Percentiles rank a stretch among this genome's conserved stretches.
These are phyloP conservation scores for Teleopsis dalmanni DNA, from an alignment of 1,140 invertebrate species.

Conservation along the genomic window DNA sequence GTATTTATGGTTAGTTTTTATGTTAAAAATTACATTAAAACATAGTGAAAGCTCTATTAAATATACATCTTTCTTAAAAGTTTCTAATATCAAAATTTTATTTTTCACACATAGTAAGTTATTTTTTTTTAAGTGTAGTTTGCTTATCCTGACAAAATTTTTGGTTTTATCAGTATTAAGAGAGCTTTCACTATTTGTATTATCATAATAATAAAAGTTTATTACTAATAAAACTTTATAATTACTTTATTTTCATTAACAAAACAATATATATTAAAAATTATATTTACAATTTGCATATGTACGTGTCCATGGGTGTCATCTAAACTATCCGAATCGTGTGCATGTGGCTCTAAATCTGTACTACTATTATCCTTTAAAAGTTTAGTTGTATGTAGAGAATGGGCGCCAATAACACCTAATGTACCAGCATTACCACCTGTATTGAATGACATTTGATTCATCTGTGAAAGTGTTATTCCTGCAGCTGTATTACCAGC, in stretches of 20 bases:
- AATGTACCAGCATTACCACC: slow-evolving; percentile 19
- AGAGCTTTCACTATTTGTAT: too few species aligned
- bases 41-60: too few species aligned
- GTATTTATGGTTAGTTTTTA: too few species aligned
- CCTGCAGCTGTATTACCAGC: slow-evolving; percentile 25
- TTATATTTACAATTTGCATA: slow-evolving; percentile 44
- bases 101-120: too few species aligned
- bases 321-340: slow-evolving; percentile 39
- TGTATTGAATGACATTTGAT: slow-evolving; percentile 37
- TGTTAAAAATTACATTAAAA: too few species aligned
- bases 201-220: too few species aligned
- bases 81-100: too few species aligned
- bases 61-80: too few species aligned
- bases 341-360: slow-evolving; percentile 36
- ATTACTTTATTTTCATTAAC: neutral
- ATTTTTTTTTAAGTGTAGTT: too few species aligned
- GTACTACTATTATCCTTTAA: slow-evolving; percentile 33
- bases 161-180: too few species aligned
- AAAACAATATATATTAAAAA: neutral
- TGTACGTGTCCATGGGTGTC: slow-evolving; percentile 38
- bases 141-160: too few species aligned
- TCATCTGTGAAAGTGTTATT: slow-evolving; percentile 39
- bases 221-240: slow-evolving; percentile 6
- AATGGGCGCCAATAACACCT: slow-evolving; percentile 26
- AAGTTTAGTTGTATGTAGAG: slow-evolving; percentile 37